phyloP scores from a whole-genome alignment of 1,140 invertebrate genomes.

The Bradysia coprophila region DNA sequence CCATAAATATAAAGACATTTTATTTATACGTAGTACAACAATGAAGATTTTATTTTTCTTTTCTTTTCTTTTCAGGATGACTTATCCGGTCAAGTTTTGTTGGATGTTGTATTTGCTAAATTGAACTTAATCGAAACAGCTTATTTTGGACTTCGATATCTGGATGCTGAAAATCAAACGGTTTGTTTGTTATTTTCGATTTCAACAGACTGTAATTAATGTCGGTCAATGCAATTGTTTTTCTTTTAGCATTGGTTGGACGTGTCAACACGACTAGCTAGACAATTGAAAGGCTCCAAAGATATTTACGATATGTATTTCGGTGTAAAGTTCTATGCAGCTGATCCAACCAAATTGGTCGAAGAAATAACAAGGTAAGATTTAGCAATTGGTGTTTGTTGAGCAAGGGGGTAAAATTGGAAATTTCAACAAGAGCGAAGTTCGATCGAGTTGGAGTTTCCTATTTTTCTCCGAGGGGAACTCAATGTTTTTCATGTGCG shows the following conservation, averaged over 20 bases:
- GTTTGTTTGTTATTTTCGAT: conserved; percentile 23
- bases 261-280: conserved; percentile 58
- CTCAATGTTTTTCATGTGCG: too few relatives aligned
- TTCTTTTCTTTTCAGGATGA: conserved; percentile 51
- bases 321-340: conserved; percentile 96
- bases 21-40: too few relatives aligned
- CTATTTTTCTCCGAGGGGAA: too few relatives aligned
- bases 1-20: too few relatives aligned
- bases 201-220: not conserved
- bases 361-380: conserved; percentile 86
- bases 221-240: conserved; percentile 7
- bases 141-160: conserved; percentile 79
- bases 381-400: too few relatives aligned
- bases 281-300: conserved; percentile 56
- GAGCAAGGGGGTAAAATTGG: too few relatives aligned
- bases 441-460: too few relatives aligned
- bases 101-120: conserved; percentile 76
- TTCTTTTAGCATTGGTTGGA: conserved; percentile 82
- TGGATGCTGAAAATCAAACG: conserved; percentile 74
- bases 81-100: conserved; percentile 61
- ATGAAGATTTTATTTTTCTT: conserved; percentile 13
- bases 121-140: conserved; percentile 81
- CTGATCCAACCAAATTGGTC: conserved; percentile 86
- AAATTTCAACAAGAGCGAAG: too few relatives aligned
- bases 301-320: conserved; percentile 87